Conservation (phyloP, 2,888 invertebrate species). For the Corbicula japonica region DNA sequence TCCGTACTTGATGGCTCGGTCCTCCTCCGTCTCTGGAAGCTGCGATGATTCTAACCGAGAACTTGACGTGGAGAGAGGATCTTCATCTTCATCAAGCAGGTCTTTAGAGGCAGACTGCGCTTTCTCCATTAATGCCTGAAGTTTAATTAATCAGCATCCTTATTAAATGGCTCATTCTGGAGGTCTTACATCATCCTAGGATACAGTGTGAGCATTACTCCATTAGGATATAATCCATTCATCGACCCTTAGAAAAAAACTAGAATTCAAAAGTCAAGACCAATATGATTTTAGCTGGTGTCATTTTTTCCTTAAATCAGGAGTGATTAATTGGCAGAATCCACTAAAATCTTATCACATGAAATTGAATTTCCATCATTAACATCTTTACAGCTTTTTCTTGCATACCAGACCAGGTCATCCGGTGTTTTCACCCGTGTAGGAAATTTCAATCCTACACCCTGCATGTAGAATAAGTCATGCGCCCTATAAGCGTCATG, state of each 20-base stretch:
- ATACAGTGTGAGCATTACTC: background rate
- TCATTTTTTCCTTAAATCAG: background rate
- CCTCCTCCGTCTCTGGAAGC: conserved; percentile 59
- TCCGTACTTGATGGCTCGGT: conserved; percentile 58
- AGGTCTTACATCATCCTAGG: background rate
- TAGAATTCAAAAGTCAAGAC: too few species aligned
- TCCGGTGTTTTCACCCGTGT: too few species aligned
- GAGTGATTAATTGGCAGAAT: background rate
- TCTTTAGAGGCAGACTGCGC: conserved; percentile 72
- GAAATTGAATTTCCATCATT: too few species aligned
- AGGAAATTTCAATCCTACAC: too few species aligned
- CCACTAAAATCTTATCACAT: too few species aligned
- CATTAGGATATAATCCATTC: background rate
- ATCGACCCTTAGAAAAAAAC: too few species aligned
- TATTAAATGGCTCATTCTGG: background rate
- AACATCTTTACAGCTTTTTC: too few species aligned
- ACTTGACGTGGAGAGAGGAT: background rate
- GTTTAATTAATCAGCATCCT: background rate
- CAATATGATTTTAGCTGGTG: too few species aligned
- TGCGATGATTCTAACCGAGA: conserved; percentile 1
- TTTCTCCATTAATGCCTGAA: conserved; percentile 69
- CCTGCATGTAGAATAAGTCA: too few species aligned
- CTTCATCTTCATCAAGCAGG: conserved; percentile 50
- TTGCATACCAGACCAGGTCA: too few species aligned
- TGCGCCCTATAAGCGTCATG: too few species aligned